Percentiles rank a stretch among this genome's conserved stretches.
These are phyloP conservation scores for Zaprionus gabonicus DNA, from an alignment of 1,140 invertebrate species.

Conservation along the genomic window DNA sequence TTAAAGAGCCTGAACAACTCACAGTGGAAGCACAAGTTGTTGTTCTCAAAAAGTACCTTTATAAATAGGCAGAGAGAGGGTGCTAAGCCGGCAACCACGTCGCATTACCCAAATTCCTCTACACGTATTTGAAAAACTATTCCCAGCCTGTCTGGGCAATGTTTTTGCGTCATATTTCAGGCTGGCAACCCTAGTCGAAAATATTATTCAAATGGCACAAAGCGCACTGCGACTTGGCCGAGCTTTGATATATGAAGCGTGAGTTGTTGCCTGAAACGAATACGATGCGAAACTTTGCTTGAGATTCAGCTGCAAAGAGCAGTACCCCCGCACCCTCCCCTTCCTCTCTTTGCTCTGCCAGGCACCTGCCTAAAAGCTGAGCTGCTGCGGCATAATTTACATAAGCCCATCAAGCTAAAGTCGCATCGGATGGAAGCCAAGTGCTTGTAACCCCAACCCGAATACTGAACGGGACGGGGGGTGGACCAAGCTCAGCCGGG, in stretches of 20 bases:
- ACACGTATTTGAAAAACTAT: neutral
- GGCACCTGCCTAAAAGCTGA: slow-evolving; percentile 28
- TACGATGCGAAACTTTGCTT: slow-evolving; percentile 34
- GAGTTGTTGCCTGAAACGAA: slow-evolving; percentile 31
- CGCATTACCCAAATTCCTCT: neutral
- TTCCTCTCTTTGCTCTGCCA: neutral
- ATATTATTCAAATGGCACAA: slow-evolving; percentile 23
- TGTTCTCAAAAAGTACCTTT: too few relatives aligned
- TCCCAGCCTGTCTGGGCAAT: neutral
- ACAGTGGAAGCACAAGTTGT: too few relatives aligned
- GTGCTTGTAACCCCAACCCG: slow-evolving; percentile 42
- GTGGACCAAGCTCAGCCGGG: neutral
- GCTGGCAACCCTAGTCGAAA: neutral
- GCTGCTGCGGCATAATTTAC: slow-evolving; percentile 59
- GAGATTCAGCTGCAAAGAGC: slow-evolving; percentile 13
- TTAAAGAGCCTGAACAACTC: neutral
- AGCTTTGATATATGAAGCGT: slow-evolving; percentile 50
- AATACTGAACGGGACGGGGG: neutral
- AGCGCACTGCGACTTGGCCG: neutral
- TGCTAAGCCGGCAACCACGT: neutral
- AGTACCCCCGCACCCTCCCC: neutral
- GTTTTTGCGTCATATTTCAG: slow-evolving; percentile 8
- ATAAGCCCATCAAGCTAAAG: slow-evolving; percentile 79
- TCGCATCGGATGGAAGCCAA: slow-evolving; percentile 72
- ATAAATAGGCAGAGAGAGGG: too few relatives aligned